Evolutionary conservation across 2,113 vertebrate genomes (phyloP).

Genomic region (Ramphastos sulfuratus): DNA sequence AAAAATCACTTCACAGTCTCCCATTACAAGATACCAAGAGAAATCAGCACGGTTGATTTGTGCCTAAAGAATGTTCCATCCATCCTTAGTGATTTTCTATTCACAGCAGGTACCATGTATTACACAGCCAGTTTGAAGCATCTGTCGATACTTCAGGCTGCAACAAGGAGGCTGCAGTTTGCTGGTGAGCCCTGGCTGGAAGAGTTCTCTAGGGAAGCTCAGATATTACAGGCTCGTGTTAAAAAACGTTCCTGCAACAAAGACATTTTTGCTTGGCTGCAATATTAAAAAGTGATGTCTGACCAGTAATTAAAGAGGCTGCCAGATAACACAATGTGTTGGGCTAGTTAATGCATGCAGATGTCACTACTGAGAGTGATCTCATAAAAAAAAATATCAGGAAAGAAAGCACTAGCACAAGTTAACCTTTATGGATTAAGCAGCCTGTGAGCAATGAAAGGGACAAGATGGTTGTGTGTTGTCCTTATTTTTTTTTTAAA

Average conservation of each 20-base stretch:
- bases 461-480: not conserved
- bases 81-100: slow-evolving; percentile 24
- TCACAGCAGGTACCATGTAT: slow-evolving; percentile 45
- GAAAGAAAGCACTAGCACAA: slow-evolving; percentile 38
- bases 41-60: not conserved
- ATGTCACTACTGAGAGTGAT: slow-evolving; percentile 53
- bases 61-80: slow-evolving; percentile 18
- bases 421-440: slow-evolving; percentile 57
- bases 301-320: slow-evolving; percentile 62
- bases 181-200: slow-evolving; percentile 33
- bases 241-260: slow-evolving; percentile 62
- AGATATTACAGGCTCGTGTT: slow-evolving; percentile 37
- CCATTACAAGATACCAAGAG: not conserved
- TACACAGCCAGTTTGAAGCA: slow-evolving; percentile 53
- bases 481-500: not conserved
- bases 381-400: slow-evolving; percentile 14
- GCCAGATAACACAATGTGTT: slow-evolving; percentile 38
- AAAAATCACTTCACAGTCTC: not conserved
- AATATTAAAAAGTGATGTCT: slow-evolving; percentile 62
- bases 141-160: slow-evolving; percentile 69
- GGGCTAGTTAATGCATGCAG: slow-evolving; percentile 41
- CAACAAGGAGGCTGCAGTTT: slow-evolving; percentile 38
- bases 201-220: slow-evolving; percentile 57
- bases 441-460: not conserved
- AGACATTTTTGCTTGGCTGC: slow-evolving; percentile 56